A percentile compares a stretch with the other conserved stretches of the same genome.
Conservation (phyloP, 2,888 invertebrate species). For the Protodeltote pygarga region DNA sequence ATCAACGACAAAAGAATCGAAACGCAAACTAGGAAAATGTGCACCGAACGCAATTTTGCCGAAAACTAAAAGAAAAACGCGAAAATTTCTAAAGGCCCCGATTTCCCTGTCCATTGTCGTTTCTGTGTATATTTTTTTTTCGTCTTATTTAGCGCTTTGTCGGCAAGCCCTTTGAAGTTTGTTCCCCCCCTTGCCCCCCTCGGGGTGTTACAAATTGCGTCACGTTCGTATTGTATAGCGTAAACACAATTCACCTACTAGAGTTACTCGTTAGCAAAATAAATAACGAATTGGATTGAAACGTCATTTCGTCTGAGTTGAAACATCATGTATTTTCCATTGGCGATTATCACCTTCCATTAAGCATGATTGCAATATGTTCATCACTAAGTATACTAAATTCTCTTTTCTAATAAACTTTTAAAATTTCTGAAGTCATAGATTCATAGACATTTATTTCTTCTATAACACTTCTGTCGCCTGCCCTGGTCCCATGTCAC, state of each 20-base stretch:
- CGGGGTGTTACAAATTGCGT: constrained; percentile 84
- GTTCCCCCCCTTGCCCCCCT: constrained; percentile 64
- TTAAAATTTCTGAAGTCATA: no score
- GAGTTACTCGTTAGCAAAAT: constrained; percentile 55
- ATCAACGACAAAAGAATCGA: constrained; percentile 56
- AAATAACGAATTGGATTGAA: constrained; percentile 33
- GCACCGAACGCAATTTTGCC: constrained; percentile 65
- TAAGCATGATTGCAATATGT: no score
- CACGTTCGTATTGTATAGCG: constrained; percentile 75
- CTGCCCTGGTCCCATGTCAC: no score
- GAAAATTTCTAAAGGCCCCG: constrained; percentile 74
- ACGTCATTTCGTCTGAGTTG: constrained; percentile 28
- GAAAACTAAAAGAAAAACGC: constrained; percentile 72
- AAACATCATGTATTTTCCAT: constrained; percentile 7
- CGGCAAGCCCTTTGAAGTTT: constrained; percentile 84
- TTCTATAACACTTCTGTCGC: no score
- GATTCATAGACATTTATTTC: no score
- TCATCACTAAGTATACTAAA: no score
- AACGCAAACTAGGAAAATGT: constrained; percentile 51
- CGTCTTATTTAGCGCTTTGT: constrained; percentile 87
- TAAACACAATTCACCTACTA: constrained; percentile 74
- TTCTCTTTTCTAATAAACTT: no score
- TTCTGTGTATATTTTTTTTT: constrained; percentile 74
- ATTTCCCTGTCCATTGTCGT: constrained; percentile 84
- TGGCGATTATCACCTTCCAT: background rate